Percentiles rank a stretch among this genome's conserved stretches.
These are phyloP conservation scores for Aythya baeri DNA, from an alignment of 2,113 vertebrate species.

Conservation along the genomic window DNA sequence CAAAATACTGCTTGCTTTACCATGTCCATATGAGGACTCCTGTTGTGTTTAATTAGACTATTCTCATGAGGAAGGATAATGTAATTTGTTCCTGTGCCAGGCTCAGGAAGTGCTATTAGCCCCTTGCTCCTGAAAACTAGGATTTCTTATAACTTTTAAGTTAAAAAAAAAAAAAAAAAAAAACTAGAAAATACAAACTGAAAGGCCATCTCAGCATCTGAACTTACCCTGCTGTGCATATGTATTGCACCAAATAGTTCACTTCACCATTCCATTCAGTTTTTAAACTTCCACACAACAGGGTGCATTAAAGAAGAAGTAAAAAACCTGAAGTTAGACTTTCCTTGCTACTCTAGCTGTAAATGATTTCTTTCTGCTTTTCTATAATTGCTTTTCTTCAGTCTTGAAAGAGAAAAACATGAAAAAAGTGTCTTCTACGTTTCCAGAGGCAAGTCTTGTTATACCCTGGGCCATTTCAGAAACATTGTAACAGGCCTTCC, in stretches of 20 bases:
- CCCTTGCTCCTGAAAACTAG: background rate
- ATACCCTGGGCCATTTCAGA: background rate
- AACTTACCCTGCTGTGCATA: background rate
- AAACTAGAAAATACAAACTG: background rate
- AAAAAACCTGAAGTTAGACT: background rate
- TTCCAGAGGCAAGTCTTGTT: background rate
- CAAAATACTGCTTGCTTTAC: slow-evolving; percentile 37
- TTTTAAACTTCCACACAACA: slow-evolving; percentile 15
- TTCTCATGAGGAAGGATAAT: slow-evolving; percentile 58
- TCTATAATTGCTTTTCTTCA: background rate
- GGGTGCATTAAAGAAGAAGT: background rate
- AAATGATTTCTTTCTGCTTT: background rate
- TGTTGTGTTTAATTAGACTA: slow-evolving; percentile 61
- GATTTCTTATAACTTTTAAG: slow-evolving; percentile 18
- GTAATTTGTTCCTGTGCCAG: slow-evolving; percentile 49
- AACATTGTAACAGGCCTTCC: background rate
- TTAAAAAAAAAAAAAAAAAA: background rate
- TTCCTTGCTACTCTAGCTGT: slow-evolving; percentile 21
- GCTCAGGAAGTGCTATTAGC: slow-evolving; percentile 34
- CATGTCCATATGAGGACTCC: slow-evolving; percentile 30
- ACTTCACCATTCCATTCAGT: background rate
- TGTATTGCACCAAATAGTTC: background rate
- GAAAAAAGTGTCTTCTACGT: background rate
- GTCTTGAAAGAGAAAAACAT: background rate
- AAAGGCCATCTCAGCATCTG: background rate